Conservation (phyloP, 2,797 vertebrate species). For the Tenualosa thibaudeaui region DNA sequence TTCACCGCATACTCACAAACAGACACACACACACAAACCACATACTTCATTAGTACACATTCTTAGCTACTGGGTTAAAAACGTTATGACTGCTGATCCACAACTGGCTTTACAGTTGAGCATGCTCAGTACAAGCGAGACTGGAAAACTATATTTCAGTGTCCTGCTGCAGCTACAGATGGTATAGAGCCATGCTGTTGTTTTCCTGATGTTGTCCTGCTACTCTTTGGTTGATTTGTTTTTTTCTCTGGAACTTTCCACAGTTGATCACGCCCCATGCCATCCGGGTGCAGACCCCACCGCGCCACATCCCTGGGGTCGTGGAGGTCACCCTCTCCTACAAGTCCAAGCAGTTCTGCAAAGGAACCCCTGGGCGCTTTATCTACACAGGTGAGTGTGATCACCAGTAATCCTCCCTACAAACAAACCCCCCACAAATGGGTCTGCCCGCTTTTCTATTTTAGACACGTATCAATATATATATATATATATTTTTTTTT, state of each 20-base stretch:
- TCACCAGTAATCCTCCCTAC: no score
- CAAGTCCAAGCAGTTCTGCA: constrained; percentile 97
- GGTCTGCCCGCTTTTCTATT: no score
- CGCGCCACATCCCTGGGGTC: constrained; percentile 91
- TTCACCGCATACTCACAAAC: constrained; percentile 3
- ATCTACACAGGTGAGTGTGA: constrained; percentile 85
- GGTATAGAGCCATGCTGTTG: constrained; percentile 2
- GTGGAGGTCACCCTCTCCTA: constrained; percentile 96
- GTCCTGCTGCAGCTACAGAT: not conserved
- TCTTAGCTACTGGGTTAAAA: constrained; percentile 45
- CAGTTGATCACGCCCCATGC: constrained; percentile 95
- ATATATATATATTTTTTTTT: not conserved
- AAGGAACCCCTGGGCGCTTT: constrained; percentile 89
- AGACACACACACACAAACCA: not conserved
- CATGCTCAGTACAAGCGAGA: not conserved
- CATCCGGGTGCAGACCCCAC: constrained; percentile 93
- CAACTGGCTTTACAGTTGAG: not conserved
- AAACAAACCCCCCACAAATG: no score
- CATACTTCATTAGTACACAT: constrained; percentile 49
- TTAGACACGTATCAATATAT: no score
- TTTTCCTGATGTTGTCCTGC: constrained; percentile 47
- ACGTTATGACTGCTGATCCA: constrained; percentile 51
- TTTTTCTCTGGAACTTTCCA: not conserved
- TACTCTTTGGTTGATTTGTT: constrained; percentile 15
- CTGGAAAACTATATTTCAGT: not conserved